phyloP scores from a whole-genome alignment of 2,888 invertebrate genomes.

The Caenorhabditis drosophilae region DNA sequence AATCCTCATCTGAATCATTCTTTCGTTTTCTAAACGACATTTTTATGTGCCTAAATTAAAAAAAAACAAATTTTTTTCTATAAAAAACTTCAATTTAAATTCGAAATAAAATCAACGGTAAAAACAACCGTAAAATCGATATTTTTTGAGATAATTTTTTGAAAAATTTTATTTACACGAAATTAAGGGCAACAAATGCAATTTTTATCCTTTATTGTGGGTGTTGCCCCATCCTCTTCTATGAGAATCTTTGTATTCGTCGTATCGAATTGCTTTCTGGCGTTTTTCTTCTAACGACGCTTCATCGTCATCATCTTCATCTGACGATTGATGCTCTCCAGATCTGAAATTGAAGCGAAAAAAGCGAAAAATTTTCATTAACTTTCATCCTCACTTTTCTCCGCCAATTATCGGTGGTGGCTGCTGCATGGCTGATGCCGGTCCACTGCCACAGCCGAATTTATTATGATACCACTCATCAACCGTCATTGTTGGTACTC shows the following conservation, averaged over 20 bases:
- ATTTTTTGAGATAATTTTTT: no score
- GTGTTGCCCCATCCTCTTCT: slow-evolving; percentile 67
- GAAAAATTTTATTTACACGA: slow-evolving; percentile 3
- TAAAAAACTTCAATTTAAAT: no score
- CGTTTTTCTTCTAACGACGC: slow-evolving; percentile 53
- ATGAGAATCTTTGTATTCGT: slow-evolving; percentile 66
- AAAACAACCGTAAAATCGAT: no score
- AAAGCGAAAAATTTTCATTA: no score
- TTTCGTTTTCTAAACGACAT: slow-evolving; percentile 32
- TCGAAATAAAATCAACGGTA: neutral
- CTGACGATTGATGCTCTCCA: no score
- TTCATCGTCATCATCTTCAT: slow-evolving; percentile 20
- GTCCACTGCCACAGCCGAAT: slow-evolving; percentile 28
- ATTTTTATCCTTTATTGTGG: slow-evolving; percentile 62
- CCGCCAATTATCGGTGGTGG: neutral
- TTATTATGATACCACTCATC: slow-evolving; percentile 92
- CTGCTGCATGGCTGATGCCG: neutral
- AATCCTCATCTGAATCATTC: slow-evolving; percentile 25
- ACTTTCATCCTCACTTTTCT: no score
- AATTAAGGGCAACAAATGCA: neutral
- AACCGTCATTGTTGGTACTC: slow-evolving; percentile 87
- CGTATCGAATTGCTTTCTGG: slow-evolving; percentile 48
- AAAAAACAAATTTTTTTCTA: neutral
- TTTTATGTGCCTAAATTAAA: no score
- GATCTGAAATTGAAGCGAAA: no score